Percentiles rank a stretch among this genome's conserved stretches.
Conservation (phyloP, 37 sponge, comb jelly and placozoan species). For the Hexactinellida sp. region DNA sequence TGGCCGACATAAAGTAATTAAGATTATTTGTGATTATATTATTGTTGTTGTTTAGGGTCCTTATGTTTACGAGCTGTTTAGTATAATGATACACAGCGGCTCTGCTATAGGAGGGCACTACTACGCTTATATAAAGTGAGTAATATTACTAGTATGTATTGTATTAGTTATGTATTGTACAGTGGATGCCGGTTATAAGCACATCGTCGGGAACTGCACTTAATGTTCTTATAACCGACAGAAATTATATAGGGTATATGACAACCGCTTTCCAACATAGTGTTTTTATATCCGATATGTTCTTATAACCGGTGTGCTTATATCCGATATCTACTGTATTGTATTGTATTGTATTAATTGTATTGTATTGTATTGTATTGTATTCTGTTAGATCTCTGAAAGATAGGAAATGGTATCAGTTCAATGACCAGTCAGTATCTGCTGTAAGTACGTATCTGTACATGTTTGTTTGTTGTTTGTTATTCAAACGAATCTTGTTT, state of each 20-base stretch:
- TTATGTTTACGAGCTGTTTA: slow-evolving; percentile 81
- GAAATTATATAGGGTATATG: too few relatives aligned
- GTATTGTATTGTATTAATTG: background rate
- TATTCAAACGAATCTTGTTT: background rate
- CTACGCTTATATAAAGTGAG: slow-evolving; percentile 93
- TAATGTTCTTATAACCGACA: too few relatives aligned
- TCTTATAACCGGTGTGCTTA: too few relatives aligned
- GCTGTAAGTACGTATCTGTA: slow-evolving; percentile 24
- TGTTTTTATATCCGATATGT: too few relatives aligned
- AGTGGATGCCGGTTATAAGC: too few relatives aligned
- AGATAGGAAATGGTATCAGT: slow-evolving; percentile 75
- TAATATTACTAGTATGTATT: too few relatives aligned
- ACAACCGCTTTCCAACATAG: too few relatives aligned
- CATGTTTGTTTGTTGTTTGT: background rate
- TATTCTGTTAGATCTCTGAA: slow-evolving; percentile 43
- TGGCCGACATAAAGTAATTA: too few relatives aligned
- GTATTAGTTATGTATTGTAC: too few relatives aligned
- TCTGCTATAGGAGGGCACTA: slow-evolving; percentile 90
- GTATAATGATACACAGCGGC: slow-evolving; percentile 88
- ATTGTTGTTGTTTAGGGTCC: slow-evolving; percentile 35
- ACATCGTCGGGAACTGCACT: too few relatives aligned
- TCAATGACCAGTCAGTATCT: slow-evolving; percentile 79
- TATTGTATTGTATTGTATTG: slow-evolving; percentile 10
- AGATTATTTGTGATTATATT: background rate
- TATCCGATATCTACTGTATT: too few relatives aligned